Evolutionary conservation across 2,797 vertebrate genomes (phyloP).

Genomic region (Acridotheres tristis): DNA sequence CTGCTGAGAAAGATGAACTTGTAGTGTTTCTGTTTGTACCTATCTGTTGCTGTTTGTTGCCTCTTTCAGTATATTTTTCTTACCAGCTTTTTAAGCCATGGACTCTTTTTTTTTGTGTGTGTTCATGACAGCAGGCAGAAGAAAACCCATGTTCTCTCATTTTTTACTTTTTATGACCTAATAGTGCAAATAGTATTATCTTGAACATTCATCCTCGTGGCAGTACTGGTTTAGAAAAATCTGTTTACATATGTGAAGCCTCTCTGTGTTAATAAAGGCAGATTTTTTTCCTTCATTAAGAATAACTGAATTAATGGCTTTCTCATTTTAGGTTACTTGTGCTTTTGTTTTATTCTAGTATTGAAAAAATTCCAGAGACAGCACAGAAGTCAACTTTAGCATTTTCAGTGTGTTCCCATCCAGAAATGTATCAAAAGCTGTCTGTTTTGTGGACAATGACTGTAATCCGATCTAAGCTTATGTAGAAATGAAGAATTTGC

Average conservation of each 20-base stretch:
- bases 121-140: background rate
- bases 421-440: conserved; percentile 8
- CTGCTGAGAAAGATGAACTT: background rate
- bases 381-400: background rate
- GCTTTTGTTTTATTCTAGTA: background rate
- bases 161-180: background rate
- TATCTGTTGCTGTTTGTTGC: background rate
- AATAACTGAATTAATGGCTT: background rate
- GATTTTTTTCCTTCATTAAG: conserved; percentile 8
- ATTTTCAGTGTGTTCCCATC: background rate
- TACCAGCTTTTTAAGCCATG: background rate
- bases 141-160: background rate
- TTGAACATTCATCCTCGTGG: background rate
- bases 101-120: background rate
- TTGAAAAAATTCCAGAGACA: background rate
- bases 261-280: conserved; percentile 7
- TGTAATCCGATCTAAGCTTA: conserved; percentile 20
- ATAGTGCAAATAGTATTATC: background rate
- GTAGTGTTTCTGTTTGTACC: background rate
- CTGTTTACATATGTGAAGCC: background rate
- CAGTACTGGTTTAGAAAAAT: background rate
- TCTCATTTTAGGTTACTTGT: background rate
- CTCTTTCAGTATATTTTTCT: background rate
- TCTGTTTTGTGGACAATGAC: background rate
- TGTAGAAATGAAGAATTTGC: conserved; percentile 8